A percentile compares a stretch with the other conserved stretches of the same genome.
Conservation (phyloP, 1,140 invertebrate genomes). For the Uloborus diversus region DNA sequence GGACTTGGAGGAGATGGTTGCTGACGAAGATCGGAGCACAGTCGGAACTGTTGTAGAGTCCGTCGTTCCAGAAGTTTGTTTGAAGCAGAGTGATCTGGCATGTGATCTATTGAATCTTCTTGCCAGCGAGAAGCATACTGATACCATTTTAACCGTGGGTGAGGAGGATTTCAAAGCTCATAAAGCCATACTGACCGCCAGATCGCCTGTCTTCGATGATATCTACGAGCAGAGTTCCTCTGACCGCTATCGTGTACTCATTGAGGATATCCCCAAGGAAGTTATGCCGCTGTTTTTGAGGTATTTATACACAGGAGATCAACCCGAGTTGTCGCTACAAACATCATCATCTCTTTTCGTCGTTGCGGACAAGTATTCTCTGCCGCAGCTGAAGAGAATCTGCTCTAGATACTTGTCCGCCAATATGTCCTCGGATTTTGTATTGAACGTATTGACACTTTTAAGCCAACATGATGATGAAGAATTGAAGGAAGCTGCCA, state of each 20-base stretch:
- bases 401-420: slow-evolving; percentile 14
- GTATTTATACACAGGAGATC: slow-evolving; percentile 51
- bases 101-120: slow-evolving; percentile 2
- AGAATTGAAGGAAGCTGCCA: slow-evolving; percentile 17
- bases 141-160: slow-evolving; percentile 21
- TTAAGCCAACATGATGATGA: slow-evolving; percentile 18
- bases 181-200: slow-evolving; percentile 58
- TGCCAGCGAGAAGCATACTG: not conserved
- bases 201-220: slow-evolving; percentile 60
- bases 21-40: not conserved
- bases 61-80: not conserved
- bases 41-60: not conserved
- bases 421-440: not conserved
- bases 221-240: slow-evolving; percentile 59
- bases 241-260: slow-evolving; percentile 49
- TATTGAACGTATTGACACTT: slow-evolving; percentile 6
- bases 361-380: slow-evolving; percentile 23
- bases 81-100: not conserved
- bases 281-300: slow-evolving; percentile 36
- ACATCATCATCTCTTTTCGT: not conserved
- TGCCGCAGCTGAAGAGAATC: slow-evolving; percentile 14
- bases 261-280: slow-evolving; percentile 45
- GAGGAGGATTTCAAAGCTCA: slow-evolving; percentile 55
- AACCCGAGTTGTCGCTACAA: not conserved
- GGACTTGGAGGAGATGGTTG: slow-evolving; percentile 21